Evolutionary conservation across 2,888 invertebrate species (phyloP).

Genomic region (Schizaphis graminum): DNA sequence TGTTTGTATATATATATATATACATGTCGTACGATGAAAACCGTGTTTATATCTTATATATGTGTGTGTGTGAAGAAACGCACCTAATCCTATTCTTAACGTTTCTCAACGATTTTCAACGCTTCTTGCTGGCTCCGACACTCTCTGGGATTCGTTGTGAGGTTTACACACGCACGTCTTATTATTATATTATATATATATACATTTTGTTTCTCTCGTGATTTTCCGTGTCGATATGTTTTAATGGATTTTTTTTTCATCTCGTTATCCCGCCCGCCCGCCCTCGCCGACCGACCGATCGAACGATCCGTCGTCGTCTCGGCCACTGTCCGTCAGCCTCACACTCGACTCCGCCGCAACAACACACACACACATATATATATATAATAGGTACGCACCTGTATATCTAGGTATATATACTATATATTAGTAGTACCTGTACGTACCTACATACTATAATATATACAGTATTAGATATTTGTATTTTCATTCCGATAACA

Average conservation of each 20-base stretch:
- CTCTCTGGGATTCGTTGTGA: not conserved
- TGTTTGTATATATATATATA: not conserved
- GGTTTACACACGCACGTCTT: not conserved
- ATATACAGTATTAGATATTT: not conserved
- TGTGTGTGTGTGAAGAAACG: slow-evolving; percentile 15
- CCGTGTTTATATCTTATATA: not conserved
- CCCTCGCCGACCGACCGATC: too few species aligned
- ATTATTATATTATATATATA: not conserved
- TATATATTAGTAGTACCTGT: not conserved
- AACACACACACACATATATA: too few species aligned
- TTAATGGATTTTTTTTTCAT: slow-evolving; percentile 58
- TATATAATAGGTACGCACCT: too few species aligned
- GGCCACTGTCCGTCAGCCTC: slow-evolving; percentile 14
- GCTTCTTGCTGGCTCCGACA: slow-evolving; percentile 33
- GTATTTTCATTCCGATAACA: slow-evolving; percentile 42
- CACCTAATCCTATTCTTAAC: slow-evolving; percentile 49
- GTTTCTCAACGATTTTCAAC: slow-evolving; percentile 63
- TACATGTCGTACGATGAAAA: not conserved
- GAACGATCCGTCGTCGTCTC: not conserved
- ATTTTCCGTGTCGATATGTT: slow-evolving; percentile 65
- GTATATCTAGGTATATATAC: too few species aligned
- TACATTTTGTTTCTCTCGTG: slow-evolving; percentile 49
- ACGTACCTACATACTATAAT: not conserved
- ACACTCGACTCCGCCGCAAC: not conserved
- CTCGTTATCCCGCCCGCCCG: not conserved